Evolutionary conservation across 2,113 vertebrate species (phyloP).

Genomic region (Ammodytes dubius): DNA sequence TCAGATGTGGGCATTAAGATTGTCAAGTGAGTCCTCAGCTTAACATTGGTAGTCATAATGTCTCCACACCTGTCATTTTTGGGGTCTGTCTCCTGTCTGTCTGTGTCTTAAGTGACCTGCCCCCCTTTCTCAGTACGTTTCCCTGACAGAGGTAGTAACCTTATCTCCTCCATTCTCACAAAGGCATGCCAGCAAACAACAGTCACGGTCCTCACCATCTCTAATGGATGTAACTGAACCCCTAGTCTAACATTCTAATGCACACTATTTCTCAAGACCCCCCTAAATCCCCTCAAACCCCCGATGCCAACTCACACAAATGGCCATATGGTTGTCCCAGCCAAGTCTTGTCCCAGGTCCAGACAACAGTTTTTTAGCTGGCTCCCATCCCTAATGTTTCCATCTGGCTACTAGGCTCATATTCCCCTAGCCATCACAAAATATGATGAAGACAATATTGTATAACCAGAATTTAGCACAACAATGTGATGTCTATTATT

Average conservation of each 20-base stretch:
- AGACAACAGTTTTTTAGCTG: constrained; percentile 26
- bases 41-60: constrained; percentile 1
- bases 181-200: constrained; percentile 43
- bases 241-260: constrained; percentile 45
- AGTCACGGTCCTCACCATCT: constrained; percentile 50
- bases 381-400: constrained; percentile 53
- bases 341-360: constrained; percentile 21
- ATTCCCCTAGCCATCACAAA: constrained; percentile 36
- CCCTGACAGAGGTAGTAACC: constrained; percentile 56
- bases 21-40: constrained; percentile 6
- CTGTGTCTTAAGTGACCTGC: constrained; percentile 40
- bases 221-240: constrained; percentile 70
- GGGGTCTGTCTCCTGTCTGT: constrained; percentile 60
- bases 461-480: background rate
- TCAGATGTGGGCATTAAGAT: constrained; percentile 21
- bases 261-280: constrained; percentile 26
- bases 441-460: constrained; percentile 1
- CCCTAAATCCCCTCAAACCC: background rate
- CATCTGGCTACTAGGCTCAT: constrained; percentile 58
- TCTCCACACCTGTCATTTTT: constrained; percentile 53
- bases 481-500: constrained; percentile 10
- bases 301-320: constrained; percentile 25
- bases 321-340: constrained; percentile 6
- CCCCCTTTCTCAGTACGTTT: constrained; percentile 42
- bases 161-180: constrained; percentile 54